Evolutionary conservation across 2,888 invertebrate species (phyloP).

Genomic region (Drosophila bunnanda): DNA sequence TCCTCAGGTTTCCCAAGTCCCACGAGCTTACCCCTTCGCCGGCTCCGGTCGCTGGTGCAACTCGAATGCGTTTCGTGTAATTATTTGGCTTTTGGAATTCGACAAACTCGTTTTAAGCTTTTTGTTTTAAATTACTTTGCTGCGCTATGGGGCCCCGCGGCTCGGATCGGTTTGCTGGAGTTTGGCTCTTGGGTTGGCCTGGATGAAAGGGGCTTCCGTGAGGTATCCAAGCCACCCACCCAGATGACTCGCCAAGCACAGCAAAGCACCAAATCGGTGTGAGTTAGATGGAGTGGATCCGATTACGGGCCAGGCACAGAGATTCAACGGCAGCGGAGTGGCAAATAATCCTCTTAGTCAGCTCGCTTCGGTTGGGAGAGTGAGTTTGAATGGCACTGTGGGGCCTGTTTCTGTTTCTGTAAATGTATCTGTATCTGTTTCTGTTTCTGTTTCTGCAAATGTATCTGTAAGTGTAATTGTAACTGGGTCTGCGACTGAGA

Average conservation of each 20-base stretch:
- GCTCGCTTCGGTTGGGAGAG: constrained; percentile 17
- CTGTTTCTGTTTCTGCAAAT: not conserved
- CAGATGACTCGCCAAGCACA: constrained; percentile 66
- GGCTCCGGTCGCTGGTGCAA: too few species aligned
- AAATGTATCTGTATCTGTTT: constrained; percentile 1
- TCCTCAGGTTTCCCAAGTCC: constrained; percentile 34
- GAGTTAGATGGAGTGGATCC: constrained; percentile 75
- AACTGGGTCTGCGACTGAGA: constrained; percentile 20
- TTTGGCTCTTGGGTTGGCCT: constrained; percentile 23
- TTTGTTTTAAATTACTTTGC: constrained; percentile 55
- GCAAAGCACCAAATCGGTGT: constrained; percentile 49
- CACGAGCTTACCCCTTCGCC: constrained; percentile 16
- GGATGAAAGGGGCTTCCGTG: constrained; percentile 67
- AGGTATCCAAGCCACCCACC: constrained; percentile 64
- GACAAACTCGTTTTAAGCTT: constrained; percentile 60
- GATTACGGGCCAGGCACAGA: constrained; percentile 51
- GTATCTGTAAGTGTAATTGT: constrained; percentile 2
- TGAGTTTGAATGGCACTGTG: constrained; percentile 26
- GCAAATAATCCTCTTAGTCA: constrained; percentile 50
- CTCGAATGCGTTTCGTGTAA: constrained; percentile 61
- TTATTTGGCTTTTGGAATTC: constrained; percentile 61
- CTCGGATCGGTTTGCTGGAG: constrained; percentile 17
- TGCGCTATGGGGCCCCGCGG: not conserved
- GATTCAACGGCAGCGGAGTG: constrained; percentile 42
- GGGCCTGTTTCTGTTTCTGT: constrained; percentile 6